A percentile compares a stretch with the other conserved stretches of the same genome.
phyloP scores from a whole-genome alignment of 2,113 vertebrate species.

The Blennius ocellaris region DNA sequence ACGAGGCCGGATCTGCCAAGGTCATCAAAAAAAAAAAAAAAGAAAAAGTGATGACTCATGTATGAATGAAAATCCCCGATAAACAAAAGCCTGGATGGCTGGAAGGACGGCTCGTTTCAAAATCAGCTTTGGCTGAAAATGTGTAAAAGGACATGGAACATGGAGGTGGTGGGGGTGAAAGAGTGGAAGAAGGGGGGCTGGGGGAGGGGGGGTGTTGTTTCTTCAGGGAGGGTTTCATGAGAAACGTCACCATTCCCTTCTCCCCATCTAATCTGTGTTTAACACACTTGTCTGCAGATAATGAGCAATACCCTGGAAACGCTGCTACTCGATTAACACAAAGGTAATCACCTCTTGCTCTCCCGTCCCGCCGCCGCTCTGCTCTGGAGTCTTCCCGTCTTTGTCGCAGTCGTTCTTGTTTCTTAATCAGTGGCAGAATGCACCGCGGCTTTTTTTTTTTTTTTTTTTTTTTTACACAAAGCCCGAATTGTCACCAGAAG shows the following conservation, averaged over 20 bases:
- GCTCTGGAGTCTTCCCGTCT: too few species aligned
- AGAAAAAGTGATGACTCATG: neutral
- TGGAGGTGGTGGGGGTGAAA: conserved; percentile 44
- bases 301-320: conserved; percentile 68
- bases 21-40: conserved; percentile 50
- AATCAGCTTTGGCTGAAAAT: conserved; percentile 28
- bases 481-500: neutral
- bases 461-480: too few species aligned
- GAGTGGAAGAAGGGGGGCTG: conserved; percentile 3
- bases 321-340: conserved; percentile 75
- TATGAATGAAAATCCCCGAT: neutral
- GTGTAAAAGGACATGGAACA: conserved; percentile 34
- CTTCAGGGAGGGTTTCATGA: conserved; percentile 39
- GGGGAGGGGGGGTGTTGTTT: conserved; percentile 50
- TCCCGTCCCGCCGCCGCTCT: conserved; percentile 15
- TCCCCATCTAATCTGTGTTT: conserved; percentile 70
- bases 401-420: neutral
- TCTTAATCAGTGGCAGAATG: conserved; percentile 30
- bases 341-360: conserved; percentile 66
- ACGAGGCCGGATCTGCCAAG: conserved; percentile 12
- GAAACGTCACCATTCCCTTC: conserved; percentile 54
- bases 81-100: conserved; percentile 30
- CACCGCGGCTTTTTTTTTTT: neutral
- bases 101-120: conserved; percentile 46
- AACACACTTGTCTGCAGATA: conserved; percentile 69